Evolutionary conservation across 1,140 invertebrate species (phyloP).

Genomic region (Phymorhynchus buccinoides): DNA sequence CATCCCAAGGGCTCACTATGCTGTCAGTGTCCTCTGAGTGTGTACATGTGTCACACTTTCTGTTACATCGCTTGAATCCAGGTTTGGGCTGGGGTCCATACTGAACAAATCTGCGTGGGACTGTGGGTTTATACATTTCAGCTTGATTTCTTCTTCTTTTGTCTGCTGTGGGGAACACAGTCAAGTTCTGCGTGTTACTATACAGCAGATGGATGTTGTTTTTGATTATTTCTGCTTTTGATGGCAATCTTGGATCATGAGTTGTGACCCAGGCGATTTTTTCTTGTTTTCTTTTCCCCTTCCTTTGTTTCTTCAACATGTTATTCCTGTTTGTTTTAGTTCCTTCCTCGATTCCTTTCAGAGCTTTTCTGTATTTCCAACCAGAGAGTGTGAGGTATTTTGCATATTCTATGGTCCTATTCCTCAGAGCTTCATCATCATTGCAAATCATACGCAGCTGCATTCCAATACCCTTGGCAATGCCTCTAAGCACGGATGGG

Average conservation of each 20-base stretch:
- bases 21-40: neutral
- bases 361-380: neutral
- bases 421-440: neutral
- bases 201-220: neutral
- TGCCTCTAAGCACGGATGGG: neutral
- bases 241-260: neutral
- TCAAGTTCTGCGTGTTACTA: neutral
- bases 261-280: neutral
- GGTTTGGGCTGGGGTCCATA: neutral
- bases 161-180: neutral
- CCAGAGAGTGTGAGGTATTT: neutral
- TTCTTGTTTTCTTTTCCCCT: neutral
- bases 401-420: neutral
- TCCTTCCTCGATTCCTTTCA: neutral
- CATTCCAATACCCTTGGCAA: neutral
- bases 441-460: neutral
- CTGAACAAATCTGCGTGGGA: neutral
- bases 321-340: neutral
- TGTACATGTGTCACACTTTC: neutral
- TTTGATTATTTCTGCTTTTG: neutral
- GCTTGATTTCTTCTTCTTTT: neutral
- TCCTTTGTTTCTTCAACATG: neutral
- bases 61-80: neutral
- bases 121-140: neutral
- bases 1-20: neutral